phyloP scores from a whole-genome alignment of 2,888 invertebrate species.

The Formica aserva region DNA sequence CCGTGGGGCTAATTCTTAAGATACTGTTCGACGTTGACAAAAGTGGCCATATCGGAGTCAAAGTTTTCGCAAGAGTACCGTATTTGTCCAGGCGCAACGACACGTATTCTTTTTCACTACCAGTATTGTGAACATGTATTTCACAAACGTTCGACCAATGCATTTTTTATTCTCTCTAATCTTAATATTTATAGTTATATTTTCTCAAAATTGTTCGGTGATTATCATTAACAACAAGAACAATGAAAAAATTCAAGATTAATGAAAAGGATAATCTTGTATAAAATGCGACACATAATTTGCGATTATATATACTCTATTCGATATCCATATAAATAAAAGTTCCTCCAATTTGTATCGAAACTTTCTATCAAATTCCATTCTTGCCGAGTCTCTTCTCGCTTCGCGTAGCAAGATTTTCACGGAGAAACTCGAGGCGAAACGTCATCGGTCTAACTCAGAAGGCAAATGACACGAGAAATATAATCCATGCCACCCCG shows the following conservation, averaged over 20 bases:
- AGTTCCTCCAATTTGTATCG: constrained; percentile 40
- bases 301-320: too few relatives aligned
- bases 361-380: constrained; percentile 53
- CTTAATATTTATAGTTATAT: neutral
- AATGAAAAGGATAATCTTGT: neutral
- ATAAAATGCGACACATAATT: neutral
- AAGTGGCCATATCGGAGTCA: constrained; percentile 39
- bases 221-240: neutral
- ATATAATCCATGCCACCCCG: constrained; percentile 77
- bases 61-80: constrained; percentile 32
- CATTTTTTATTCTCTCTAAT: neutral
- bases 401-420: constrained; percentile 71
- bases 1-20: constrained; percentile 64
- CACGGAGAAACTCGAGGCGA: constrained; percentile 54
- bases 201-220: neutral
- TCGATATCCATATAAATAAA: neutral
- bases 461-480: constrained; percentile 80
- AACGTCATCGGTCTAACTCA: constrained; percentile 74
- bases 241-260: neutral
- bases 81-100: constrained; percentile 27
- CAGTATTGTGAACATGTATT: neutral
- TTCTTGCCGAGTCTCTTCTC: constrained; percentile 63
- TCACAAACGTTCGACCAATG: neutral
- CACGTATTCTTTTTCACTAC: neutral
- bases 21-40: constrained; percentile 59